These are phyloP conservation scores for Catalaphyllia jardinei DNA, from an alignment of 64 coral and sea anemone genomes.

Conservation along the genomic window DNA sequence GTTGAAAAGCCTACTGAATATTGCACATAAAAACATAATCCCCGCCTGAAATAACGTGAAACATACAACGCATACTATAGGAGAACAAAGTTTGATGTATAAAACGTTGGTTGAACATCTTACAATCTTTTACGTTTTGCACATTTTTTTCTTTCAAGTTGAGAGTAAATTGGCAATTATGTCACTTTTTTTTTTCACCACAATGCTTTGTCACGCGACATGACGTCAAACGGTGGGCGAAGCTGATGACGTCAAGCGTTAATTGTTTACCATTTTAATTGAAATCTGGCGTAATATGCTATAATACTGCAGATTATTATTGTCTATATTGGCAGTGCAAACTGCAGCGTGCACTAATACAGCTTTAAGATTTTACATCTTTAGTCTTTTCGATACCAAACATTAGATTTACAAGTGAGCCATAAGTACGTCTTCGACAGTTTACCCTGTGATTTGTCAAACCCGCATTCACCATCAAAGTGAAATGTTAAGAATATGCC, in stretches of 20 bases:
- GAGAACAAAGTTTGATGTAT: background rate
- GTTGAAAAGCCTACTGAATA: background rate
- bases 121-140: background rate
- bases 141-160: background rate
- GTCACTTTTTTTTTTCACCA: background rate
- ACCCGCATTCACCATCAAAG: too few relatives aligned
- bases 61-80: background rate
- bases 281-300: background rate
- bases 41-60: background rate
- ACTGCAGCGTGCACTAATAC: background rate
- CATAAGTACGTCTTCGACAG: too few relatives aligned
- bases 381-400: too few relatives aligned
- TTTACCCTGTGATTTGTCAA: too few relatives aligned
- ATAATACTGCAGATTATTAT: background rate
- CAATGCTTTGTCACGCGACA: background rate
- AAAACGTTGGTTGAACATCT: background rate
- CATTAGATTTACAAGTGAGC: too few relatives aligned
- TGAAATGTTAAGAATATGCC: too few relatives aligned
- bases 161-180: background rate
- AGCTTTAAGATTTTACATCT: background rate
- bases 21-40: background rate
- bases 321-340: background rate
- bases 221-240: background rate
- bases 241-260: background rate
- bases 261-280: constrained; percentile 4